Evolutionary conservation across 2,888 invertebrate species (phyloP).

Genomic region (Sisyra nigra): DNA sequence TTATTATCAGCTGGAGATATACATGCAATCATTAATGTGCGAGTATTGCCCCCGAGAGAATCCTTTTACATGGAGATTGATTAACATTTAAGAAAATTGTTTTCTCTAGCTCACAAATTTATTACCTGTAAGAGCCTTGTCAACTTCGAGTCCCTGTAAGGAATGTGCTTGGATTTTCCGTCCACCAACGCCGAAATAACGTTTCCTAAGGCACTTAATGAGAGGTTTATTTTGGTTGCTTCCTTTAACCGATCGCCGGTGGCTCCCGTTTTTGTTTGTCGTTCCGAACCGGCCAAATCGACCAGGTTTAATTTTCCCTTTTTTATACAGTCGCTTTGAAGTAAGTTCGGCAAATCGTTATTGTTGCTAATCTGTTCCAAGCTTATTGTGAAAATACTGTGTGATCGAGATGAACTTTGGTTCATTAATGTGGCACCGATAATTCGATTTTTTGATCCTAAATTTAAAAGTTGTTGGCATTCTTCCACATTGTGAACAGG

Average conservation of each 20-base stretch:
- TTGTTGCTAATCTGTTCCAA: conserved; percentile 53
- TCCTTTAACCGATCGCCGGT: conserved; percentile 73
- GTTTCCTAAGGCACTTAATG: conserved; percentile 73
- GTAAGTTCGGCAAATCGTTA: conserved; percentile 22
- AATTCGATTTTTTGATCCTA: conserved; percentile 65
- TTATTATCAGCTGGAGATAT: conserved; percentile 69
- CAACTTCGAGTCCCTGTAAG: conserved; percentile 73
- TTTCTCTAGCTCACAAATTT: not conserved
- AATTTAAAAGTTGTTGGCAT: conserved; percentile 55
- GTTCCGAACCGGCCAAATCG: conserved; percentile 77
- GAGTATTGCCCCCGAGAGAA: conserved; percentile 73
- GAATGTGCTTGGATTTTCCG: conserved; percentile 64
- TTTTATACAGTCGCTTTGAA: conserved; percentile 10
- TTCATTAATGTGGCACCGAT: conserved; percentile 83
- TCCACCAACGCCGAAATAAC: conserved; percentile 78
- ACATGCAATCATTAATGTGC: conserved; percentile 78
- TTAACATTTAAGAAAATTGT: not conserved
- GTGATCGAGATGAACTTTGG: conserved; percentile 68
- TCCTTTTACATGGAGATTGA: conserved; percentile 32
- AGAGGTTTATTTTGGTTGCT: conserved; percentile 79
- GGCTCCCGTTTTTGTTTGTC: conserved; percentile 72
- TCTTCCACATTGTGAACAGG: conserved; percentile 64
- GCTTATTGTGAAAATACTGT: conserved; percentile 74
- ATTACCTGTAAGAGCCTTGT: conserved; percentile 57
- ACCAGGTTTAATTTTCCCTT: conserved; percentile 68